Evolutionary conservation across 2,113 vertebrate species (phyloP).

Genomic region (Atractosteus spatula): DNA sequence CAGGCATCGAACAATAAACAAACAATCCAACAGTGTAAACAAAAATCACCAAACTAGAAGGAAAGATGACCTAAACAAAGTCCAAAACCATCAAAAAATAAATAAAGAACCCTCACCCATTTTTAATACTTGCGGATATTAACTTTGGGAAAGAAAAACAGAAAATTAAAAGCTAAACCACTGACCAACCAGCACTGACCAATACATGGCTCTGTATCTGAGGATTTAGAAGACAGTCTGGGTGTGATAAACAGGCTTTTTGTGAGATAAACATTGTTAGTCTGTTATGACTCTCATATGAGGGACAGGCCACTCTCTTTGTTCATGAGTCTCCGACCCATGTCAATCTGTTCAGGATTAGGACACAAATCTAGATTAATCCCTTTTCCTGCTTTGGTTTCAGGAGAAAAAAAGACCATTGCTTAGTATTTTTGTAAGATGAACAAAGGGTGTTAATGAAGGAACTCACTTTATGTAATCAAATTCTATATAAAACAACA

Average conservation of each 20-base stretch:
- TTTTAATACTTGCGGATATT: no score
- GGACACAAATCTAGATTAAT: conserved; percentile 60
- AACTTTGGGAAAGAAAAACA: background rate
- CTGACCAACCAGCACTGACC: background rate
- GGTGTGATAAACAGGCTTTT: conserved; percentile 13
- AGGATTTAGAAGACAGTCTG: background rate
- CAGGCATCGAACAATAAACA: no score
- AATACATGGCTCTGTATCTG: conserved; percentile 15
- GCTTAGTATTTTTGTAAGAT: conserved; percentile 58
- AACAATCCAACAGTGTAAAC: no score
- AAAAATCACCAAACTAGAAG: no score
- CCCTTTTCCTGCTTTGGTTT: conserved; percentile 49
- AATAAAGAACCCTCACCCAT: background rate
- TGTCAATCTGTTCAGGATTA: conserved; percentile 63
- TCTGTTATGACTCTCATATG: conserved; percentile 32
- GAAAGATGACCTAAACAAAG: no score
- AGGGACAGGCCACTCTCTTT: conserved; percentile 33
- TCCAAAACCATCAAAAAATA: no score
- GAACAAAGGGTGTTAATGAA: conserved; percentile 21
- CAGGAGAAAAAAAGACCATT: conserved; percentile 16
- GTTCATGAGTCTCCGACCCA: background rate
- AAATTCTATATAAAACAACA: conserved; percentile 1
- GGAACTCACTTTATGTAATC: background rate
- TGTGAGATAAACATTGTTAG: conserved; percentile 14
- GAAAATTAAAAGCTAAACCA: conserved; percentile 3